Conservation (phyloP, 2,888 invertebrate genomes). For the Napeogenes inachia region DNA sequence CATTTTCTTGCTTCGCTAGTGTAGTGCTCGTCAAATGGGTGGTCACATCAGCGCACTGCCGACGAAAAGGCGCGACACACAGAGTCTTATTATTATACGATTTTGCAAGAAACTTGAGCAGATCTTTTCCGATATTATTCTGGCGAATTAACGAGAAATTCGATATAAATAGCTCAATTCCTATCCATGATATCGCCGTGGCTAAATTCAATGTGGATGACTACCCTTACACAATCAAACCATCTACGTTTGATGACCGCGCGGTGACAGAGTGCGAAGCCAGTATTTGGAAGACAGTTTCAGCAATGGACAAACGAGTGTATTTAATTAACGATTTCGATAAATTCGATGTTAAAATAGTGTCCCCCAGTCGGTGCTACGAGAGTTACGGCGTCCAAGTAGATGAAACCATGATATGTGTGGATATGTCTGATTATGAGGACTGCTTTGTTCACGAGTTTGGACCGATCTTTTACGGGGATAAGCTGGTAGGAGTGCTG, state of each 20-base stretch:
- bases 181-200: conserved; percentile 57
- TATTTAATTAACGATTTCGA: conserved; percentile 60
- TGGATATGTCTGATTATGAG: conserved; percentile 49
- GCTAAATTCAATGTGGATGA: conserved; percentile 52
- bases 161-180: conserved; percentile 37
- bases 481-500: conserved; percentile 55
- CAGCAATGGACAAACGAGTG: conserved; percentile 56
- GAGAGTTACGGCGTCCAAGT: conserved; percentile 49
- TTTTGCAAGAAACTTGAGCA: conserved; percentile 47
- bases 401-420: conserved; percentile 53
- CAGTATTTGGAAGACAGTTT: conserved; percentile 61
- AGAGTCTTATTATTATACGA: conserved; percentile 54
- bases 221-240: conserved; percentile 39
- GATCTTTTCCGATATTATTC: conserved; percentile 53
- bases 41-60: conserved; percentile 62
- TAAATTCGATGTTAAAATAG: conserved; percentile 40
- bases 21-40: conserved; percentile 59
- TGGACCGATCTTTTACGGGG: conserved; percentile 52
- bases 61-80: conserved; percentile 46
- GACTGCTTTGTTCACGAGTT: conserved; percentile 65
- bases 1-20: conserved; percentile 61
- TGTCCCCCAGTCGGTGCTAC: conserved; percentile 39
- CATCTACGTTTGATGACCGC: conserved; percentile 46
- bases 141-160: conserved; percentile 62
- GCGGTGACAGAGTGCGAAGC: conserved; percentile 36